Conservation (phyloP, 2,888 invertebrate species). For the Melinaea marsaeus region DNA sequence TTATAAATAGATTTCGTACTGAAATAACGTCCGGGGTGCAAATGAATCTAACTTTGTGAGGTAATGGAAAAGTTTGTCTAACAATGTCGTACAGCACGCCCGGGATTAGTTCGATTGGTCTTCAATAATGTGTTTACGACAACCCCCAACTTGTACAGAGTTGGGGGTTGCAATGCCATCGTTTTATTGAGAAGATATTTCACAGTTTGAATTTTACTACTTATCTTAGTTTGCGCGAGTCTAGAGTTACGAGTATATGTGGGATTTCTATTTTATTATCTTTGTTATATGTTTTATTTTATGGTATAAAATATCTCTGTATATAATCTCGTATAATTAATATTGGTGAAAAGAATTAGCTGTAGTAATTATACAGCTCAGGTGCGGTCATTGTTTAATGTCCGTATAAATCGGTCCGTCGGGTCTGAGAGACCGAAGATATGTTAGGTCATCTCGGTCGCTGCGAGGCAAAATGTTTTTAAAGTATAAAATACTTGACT, state of each 20-base stretch:
- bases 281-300: slow-evolving; percentile 18
- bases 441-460: slow-evolving; percentile 5
- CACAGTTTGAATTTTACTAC: no score
- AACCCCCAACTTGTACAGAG: slow-evolving; percentile 5
- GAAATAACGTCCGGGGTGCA: slow-evolving; percentile 12
- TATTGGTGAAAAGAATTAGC: slow-evolving; percentile 49
- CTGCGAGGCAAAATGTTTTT: not conserved
- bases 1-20: slow-evolving; percentile 18
- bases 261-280: not conserved
- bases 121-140: slow-evolving; percentile 15
- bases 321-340: slow-evolving; percentile 48
- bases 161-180: not conserved
- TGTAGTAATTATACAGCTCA: slow-evolving; percentile 44
- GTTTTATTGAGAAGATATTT: no score
- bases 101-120: slow-evolving; percentile 17
- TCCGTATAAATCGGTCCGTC: slow-evolving; percentile 43
- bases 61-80: slow-evolving; percentile 12
- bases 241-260: no score
- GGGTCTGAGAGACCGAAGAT: slow-evolving; percentile 32
- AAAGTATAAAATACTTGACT: not conserved
- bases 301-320: slow-evolving; percentile 12
- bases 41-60: slow-evolving; percentile 2
- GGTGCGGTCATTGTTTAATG: slow-evolving; percentile 46
- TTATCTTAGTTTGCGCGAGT: no score
- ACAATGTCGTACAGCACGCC: slow-evolving; percentile 10